Base-by-base conservation (phyloP, 2,888 invertebrate species). In the Dicyrtoma fusca region DNA sequence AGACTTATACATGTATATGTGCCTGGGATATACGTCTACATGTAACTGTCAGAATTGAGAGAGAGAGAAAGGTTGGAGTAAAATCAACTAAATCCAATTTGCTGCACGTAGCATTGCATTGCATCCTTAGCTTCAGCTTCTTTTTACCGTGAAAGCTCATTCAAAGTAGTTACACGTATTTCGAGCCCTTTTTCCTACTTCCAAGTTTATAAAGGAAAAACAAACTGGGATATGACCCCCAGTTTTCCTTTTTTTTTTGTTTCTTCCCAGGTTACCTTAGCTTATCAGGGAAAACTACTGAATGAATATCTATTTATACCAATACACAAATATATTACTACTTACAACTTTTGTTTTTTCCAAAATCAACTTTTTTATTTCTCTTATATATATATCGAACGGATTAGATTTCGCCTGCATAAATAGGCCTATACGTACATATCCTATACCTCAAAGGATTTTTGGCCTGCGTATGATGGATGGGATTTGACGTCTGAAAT, bases 21-120 rank as follows among this genome's bases (percentile, higher is more conserved):
- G 19, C 53, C 19, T 10, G 17, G 49, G 17, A 49, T 11, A 49
- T 14, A 53, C 17, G 53, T 53, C n/a, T 53, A 53, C 17, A 53
- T 17, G 19, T 21, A 53, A 53, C 21, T 21, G 19, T 21, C 21
- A 53, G 53, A 53, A 21, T 53, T 53, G 8, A 17, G 19, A 53
- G 8, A 17, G 3, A 53, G 53, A 53, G 19, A 14, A 53, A 53
- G 21, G 34, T 26, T 34, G 34, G 14, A 55, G 19, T 19, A 44
- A 63, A 63, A 63, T 63, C 63, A 63, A 63, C 17, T 42, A 45
- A 62, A 63, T 63, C 63, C 45, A 63, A 63, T 63, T 63, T 45
- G 14, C 63, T 47, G 10, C 19, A 49, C 49, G 53, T 19, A 53
- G n/a, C 21, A 11, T 11, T 53, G 53, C 19, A 53, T 53, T 10